Percentiles rank a stretch among this genome's conserved stretches.
Conservation (phyloP, 2,113 vertebrate species). For the Epinephelus cyanopodus region DNA sequence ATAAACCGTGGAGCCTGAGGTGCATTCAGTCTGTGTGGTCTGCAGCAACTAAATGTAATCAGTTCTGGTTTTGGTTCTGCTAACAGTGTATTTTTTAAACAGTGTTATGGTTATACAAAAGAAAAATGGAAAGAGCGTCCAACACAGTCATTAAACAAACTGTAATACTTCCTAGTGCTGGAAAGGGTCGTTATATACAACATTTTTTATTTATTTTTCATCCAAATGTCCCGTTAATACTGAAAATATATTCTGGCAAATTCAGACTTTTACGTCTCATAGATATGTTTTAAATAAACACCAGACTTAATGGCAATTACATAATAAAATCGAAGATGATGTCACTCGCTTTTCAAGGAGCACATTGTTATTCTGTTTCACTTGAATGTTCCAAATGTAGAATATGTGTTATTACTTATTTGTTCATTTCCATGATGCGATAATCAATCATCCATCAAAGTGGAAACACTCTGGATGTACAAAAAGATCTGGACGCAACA, state of each 20-base stretch:
- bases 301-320: too few relatives aligned
- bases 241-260: too few relatives aligned
- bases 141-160: background rate
- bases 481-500: too few relatives aligned
- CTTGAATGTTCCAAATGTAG: background rate
- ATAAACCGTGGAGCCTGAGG: slow-evolving; percentile 4
- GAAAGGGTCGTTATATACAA: background rate
- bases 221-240: background rate
- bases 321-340: too few relatives aligned
- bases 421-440: background rate
- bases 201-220: background rate
- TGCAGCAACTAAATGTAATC: background rate
- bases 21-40: background rate
- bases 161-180: background rate
- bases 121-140: too few relatives aligned
- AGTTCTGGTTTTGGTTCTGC: background rate
- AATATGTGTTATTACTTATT: too few relatives aligned
- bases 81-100: background rate
- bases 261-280: too few relatives aligned
- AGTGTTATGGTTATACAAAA: background rate
- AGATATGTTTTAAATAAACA: too few relatives aligned
- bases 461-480: background rate
- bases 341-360: too few relatives aligned
- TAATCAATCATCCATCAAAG: background rate
- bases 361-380: too few relatives aligned